Evolutionary conservation across 2,888 invertebrate genomes (phyloP).

Genomic region (Xestia ashworthii): DNA sequence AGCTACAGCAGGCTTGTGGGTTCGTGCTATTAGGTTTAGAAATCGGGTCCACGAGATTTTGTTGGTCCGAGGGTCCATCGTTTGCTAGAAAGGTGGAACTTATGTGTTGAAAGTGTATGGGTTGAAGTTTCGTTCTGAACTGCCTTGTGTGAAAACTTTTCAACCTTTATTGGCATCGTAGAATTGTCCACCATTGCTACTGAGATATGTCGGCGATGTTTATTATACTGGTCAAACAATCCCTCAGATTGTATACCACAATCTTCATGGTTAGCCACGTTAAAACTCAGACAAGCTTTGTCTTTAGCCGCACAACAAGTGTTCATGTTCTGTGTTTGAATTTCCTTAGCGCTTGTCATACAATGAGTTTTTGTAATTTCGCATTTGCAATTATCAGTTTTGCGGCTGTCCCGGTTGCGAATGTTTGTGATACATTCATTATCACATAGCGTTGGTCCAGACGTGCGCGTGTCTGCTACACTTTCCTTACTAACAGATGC

Average conservation of each 20-base stretch:
- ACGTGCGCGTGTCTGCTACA: constrained; percentile 72
- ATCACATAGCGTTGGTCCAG: constrained; percentile 73
- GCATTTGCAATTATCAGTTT: constrained; percentile 68
- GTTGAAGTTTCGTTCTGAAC: background rate
- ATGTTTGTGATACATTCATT: constrained; percentile 77
- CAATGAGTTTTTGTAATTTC: constrained; percentile 46
- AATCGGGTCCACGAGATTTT: constrained; percentile 80
- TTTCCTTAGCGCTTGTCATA: constrained; percentile 68
- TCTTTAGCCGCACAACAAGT: constrained; percentile 66
- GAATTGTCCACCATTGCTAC: constrained; percentile 1
- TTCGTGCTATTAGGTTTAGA: constrained; percentile 66
- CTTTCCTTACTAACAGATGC: constrained; percentile 69
- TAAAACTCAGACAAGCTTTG: constrained; percentile 73
- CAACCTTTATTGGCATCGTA: background rate
- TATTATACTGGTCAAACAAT: background rate
- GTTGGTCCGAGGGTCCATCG: constrained; percentile 80
- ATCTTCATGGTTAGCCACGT: constrained; percentile 65
- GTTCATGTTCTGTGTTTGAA: constrained; percentile 68
- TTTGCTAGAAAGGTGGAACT: constrained; percentile 66
- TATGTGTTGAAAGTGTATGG: background rate
- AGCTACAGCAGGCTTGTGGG: background rate
- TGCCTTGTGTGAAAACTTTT: background rate
- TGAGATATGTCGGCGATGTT: background rate
- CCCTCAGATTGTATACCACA: constrained; percentile 71
- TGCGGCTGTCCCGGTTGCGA: constrained; percentile 71